Percentiles rank a stretch among this genome's conserved stretches.
Conservation (phyloP, 2,797 vertebrate genomes). For the Antrozous pallidus region DNA sequence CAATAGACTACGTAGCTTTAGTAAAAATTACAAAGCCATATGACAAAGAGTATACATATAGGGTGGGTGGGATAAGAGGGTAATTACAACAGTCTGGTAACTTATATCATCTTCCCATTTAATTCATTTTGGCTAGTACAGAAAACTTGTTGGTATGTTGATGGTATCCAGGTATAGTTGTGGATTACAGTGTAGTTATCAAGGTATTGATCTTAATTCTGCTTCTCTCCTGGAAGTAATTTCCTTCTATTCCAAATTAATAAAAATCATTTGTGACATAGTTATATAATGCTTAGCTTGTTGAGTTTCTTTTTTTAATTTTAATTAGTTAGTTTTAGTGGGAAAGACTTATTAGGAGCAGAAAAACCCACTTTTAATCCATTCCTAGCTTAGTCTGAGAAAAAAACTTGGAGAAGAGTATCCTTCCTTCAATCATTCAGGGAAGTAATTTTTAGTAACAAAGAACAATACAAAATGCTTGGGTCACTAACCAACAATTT, state of each 20-base stretch:
- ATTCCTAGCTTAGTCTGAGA: background rate
- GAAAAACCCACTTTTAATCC: background rate
- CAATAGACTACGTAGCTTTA: background rate
- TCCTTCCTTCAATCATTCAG: background rate
- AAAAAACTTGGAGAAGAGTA: background rate
- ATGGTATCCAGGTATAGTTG: background rate
- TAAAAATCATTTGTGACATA: conserved; percentile 7
- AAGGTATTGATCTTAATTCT: conserved; percentile 25
- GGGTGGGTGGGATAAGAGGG: background rate
- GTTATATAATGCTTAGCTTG: conserved; percentile 3
- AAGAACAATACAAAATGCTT: background rate
- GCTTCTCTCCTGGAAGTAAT: conserved; percentile 32
- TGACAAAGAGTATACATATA: background rate
- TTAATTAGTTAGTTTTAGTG: background rate
- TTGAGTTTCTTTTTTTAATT: background rate
- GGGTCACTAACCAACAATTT: background rate
- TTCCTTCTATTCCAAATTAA: conserved; percentile 51
- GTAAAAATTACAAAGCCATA: background rate
- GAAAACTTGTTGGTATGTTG: background rate
- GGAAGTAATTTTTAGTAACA: background rate
- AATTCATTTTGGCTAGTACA: background rate
- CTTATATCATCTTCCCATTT: background rate
- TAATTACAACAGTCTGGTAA: background rate
- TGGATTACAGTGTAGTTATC: background rate
- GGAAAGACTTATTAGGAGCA: background rate